Evolutionary conservation across 2,113 vertebrate genomes (phyloP).

Genomic region (Elachura formosa): DNA sequence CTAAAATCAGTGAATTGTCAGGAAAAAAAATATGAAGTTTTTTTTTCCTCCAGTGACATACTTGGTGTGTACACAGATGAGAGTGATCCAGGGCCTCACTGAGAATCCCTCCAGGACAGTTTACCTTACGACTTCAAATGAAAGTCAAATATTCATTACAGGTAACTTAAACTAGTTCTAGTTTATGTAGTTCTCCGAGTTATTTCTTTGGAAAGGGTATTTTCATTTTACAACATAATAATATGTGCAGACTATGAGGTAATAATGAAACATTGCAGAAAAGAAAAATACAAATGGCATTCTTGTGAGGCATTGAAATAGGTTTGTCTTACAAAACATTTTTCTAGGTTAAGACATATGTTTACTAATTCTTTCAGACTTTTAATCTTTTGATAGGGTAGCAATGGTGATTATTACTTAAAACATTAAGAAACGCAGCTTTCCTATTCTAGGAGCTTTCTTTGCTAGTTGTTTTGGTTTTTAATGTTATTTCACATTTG

Average conservation of each 20-base stretch:
- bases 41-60: slow-evolving; percentile 70
- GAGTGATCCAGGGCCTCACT: slow-evolving; percentile 73
- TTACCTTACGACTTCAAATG: slow-evolving; percentile 88
- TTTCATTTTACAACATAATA: background rate
- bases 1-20: background rate
- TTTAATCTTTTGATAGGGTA: background rate
- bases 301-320: background rate
- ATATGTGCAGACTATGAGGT: background rate
- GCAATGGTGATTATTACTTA: background rate
- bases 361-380: background rate
- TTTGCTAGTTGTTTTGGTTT: background rate
- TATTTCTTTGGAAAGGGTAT: background rate
- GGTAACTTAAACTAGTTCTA: slow-evolving; percentile 64
- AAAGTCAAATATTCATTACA: slow-evolving; percentile 84
- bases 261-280: background rate
- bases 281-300: background rate
- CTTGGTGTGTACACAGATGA: slow-evolving; percentile 91
- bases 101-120: slow-evolving; percentile 48
- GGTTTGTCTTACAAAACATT: background rate
- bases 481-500: background rate
- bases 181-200: background rate
- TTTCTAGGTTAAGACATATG: background rate
- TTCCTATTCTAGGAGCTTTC: background rate
- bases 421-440: background rate
- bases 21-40: background rate